Evolutionary conservation across 92 coral and sea anemone genomes (phyloP), one percentile per base, ranked within the genome.

Genomic region (Desmophyllum pertusum): DNA sequence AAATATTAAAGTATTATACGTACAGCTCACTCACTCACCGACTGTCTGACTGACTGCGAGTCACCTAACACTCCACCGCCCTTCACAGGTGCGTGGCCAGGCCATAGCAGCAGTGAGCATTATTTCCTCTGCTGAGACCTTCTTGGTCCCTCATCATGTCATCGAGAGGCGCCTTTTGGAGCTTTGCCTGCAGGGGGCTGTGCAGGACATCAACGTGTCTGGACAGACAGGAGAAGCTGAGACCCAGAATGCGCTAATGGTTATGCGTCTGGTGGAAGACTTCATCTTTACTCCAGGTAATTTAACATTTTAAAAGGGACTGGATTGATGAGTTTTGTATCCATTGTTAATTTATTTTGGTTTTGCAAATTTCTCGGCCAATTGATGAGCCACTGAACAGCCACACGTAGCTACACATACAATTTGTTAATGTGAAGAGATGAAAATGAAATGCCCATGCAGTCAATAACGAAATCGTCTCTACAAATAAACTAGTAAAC

Each of bases 221-320:
- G 98, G 99, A 43, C 93, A 96, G 86, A 94, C 98, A 35, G 99
- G 98, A 48, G 99, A 84, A 74, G 87, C 94, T 33, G 96, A 96
- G 86, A 94, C 99, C 7, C 75, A 79, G 73, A 91, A 93, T 77
- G 96, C 98, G 46, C 91, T 96, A n/a, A 95, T 94, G 89, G 93
- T 94, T 18, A 96, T 94, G 92, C 89, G 96, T 73, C 89, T 96
- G 1, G 93, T 96, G 38, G 96, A 94, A 55, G 99, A 96, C 81
- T 96, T 96, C 87, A 84, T 96, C 19, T 96, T 96, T 76, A 92
- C 99, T 0, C 89, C 99, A 88, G 99, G 99, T 94, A 76, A 21
- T 42, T 17, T n/a, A 25, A 52, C 51, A 41, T n/a, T 35, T 37
- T 19, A 65, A 17, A 50, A 63, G 18, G 65, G 65, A 3, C 25